Evolutionary conservation across 1,140 invertebrate genomes (phyloP).

Genomic region (Leptinotarsa undecemlineata): DNA sequence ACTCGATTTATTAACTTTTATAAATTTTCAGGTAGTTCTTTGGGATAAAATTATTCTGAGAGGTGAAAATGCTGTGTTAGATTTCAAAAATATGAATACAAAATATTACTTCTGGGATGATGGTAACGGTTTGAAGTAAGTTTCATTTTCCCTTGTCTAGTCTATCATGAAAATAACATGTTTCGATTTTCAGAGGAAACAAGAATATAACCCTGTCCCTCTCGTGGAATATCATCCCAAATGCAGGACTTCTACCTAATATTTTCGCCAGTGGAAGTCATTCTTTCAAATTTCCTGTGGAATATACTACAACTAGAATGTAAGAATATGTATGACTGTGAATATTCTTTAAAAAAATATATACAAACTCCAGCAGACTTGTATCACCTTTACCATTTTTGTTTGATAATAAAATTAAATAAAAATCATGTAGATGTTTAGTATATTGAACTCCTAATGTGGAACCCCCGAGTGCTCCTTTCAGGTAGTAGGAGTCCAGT

Average conservation of each 20-base stretch:
- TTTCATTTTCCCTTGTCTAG: conserved; percentile 27
- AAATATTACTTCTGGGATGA: conserved; percentile 99
- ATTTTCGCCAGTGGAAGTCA: conserved; percentile 81
- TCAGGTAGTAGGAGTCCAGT: no score
- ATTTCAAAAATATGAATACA: conserved; percentile 93
- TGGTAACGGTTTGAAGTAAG: conserved; percentile 92
- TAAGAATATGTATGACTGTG: conserved; percentile 56
- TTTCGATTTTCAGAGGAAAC: conserved; percentile 75
- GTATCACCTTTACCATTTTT: no score
- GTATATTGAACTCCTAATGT: no score
- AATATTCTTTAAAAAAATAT: conserved; percentile 18
- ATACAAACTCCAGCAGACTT: no score
- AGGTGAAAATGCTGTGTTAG: conserved; percentile 87
- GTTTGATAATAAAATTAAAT: no score
- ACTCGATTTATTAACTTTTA: no score
- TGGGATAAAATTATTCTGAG: conserved; percentile 99
- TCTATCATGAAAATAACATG: conserved; percentile 9
- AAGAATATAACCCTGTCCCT: conserved; percentile 91
- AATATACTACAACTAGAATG: conserved; percentile 81
- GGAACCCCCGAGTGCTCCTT: no score
- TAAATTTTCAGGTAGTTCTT: conserved; percentile 78
- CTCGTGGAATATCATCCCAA: conserved; percentile 98
- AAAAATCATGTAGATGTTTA: no score
- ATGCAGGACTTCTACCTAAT: conserved; percentile 91
- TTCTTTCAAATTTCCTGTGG: conserved; percentile 84